Evolutionary conservation across 2,888 invertebrate genomes (phyloP), one percentile per base, ranked within the genome.

Genomic region (Ypsolopha scabrella): DNA sequence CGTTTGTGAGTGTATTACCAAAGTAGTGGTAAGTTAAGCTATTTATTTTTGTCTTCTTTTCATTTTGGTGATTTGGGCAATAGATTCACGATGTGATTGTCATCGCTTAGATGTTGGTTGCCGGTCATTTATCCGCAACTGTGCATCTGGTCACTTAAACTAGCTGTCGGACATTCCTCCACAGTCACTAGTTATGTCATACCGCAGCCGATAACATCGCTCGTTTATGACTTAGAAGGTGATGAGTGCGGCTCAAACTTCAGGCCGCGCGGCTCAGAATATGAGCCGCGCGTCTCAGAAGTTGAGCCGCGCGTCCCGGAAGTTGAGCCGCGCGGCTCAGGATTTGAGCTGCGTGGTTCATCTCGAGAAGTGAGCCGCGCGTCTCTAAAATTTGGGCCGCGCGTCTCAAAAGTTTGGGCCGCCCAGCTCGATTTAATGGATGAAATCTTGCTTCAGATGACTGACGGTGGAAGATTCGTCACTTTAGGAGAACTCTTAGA

Each of bases 401-500:
- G 37, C 37, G 9, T 7, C 37, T 9, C 9, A 9, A 9, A 7
- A 37, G 9, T 37, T 37, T 7, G 37, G 37, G 9, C 9, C 7
- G 9, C 37, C 7, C 37, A 7, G 37, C 7, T 37, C 37, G 37
- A 37, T 37, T 7, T 37, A 7, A 7, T 37, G 37, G 3, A 37
- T 33, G 7, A 6, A 11, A 33, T 33, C 33, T 50, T 41, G 34
- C 33, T 41, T 24, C 41, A 50, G 50, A 41, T 50, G 50, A 33
- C 50, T 13, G 34, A 41, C n/a, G 50, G 10, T 7, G 36, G 34
- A 7, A 7, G 9, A 24, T 50, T 41, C 34, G 35, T 41, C 9
- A 50, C 50, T 10, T 13, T 50, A 6, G 50, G 41, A 3, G 33
- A 50, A 6, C 41, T 50, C 7, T 14, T 50, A 35, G 50, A 50